phyloP scores from a whole-genome alignment of 2,797 vertebrate species.

The Malurus splendens region DNA sequence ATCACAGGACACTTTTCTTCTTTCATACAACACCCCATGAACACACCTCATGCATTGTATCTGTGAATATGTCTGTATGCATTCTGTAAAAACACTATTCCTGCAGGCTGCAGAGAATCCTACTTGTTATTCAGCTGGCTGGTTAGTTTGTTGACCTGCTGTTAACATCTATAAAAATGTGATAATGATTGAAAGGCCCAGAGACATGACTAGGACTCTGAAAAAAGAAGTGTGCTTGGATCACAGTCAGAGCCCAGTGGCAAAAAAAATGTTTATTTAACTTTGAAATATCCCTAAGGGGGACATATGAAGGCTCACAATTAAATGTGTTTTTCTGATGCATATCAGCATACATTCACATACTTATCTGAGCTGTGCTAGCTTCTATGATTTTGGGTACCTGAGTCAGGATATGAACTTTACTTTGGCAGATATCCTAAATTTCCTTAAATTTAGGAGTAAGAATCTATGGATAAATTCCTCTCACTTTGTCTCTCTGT shows the following conservation, averaged over 20 bases:
- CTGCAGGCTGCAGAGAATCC: not conserved
- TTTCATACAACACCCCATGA: not conserved
- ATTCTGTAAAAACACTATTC: not conserved
- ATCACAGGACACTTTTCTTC: not conserved
- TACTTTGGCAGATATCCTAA: not conserved
- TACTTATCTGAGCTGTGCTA: not conserved
- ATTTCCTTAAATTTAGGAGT: not conserved
- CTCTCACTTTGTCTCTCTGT: not conserved
- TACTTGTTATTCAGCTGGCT: slow-evolving; percentile 4
- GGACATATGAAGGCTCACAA: not conserved
- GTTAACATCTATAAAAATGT: slow-evolving; percentile 28
- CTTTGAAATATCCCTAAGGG: not conserved
- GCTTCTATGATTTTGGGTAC: not conserved
- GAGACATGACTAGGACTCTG: not conserved
- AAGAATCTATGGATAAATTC: not conserved
- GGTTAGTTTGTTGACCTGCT: not conserved
- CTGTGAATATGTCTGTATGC: not conserved
- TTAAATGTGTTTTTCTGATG: not conserved
- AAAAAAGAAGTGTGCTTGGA: not conserved
- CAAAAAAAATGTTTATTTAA: not conserved
- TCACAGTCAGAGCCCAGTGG: not conserved
- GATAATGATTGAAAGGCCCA: not conserved
- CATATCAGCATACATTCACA: not conserved
- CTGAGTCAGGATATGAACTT: not conserved
- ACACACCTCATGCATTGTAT: not conserved